phyloP scores from a whole-genome alignment of 2,888 invertebrate genomes.

The Tetanocera ferruginea region DNA sequence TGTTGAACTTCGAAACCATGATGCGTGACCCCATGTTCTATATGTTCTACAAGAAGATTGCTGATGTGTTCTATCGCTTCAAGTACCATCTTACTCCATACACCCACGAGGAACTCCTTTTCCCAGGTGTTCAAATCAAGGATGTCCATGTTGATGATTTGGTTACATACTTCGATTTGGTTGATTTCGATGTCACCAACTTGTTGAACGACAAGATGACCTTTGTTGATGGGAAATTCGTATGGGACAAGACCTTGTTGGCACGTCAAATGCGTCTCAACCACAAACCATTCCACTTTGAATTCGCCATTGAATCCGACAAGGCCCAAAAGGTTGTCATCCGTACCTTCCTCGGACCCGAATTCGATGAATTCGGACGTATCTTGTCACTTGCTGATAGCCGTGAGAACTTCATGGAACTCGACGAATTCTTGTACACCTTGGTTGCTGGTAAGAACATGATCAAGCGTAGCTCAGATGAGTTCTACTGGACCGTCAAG shows the following conservation, averaged over 20 bases:
- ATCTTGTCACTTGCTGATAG: conserved; percentile 72
- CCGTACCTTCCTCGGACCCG: conserved; percentile 78
- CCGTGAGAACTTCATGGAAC: conserved; percentile 75
- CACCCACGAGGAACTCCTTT: conserved; percentile 73
- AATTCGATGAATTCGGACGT: conserved; percentile 73
- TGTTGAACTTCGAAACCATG: conserved; percentile 77
- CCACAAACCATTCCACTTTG: conserved; percentile 76
- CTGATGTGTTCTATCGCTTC: conserved; percentile 73
- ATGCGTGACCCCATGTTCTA: conserved; percentile 81
- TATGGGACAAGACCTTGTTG: conserved; percentile 60
- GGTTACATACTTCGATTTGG: conserved; percentile 78
- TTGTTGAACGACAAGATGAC: conserved; percentile 54
- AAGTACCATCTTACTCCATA: conserved; percentile 74
- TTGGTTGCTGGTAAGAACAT: conserved; percentile 71
- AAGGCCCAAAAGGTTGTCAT: conserved; percentile 73
- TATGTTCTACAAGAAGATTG: conserved; percentile 75
- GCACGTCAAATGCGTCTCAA: conserved; percentile 78
- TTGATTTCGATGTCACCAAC: conserved; percentile 73
- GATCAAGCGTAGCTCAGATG: conserved; percentile 55
- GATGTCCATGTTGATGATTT: conserved; percentile 76
- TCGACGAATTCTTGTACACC: conserved; percentile 75
- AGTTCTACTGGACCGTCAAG: conserved; percentile 68
- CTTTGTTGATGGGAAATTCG: conserved; percentile 63
- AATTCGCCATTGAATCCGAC: conserved; percentile 74
- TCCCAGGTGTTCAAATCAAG: conserved; percentile 75